These are phyloP conservation scores for Catostylus mosaicus DNA, from an alignment of 30 jellyfish, hydroid and myxozoan genomes.

Conservation along the genomic window DNA sequence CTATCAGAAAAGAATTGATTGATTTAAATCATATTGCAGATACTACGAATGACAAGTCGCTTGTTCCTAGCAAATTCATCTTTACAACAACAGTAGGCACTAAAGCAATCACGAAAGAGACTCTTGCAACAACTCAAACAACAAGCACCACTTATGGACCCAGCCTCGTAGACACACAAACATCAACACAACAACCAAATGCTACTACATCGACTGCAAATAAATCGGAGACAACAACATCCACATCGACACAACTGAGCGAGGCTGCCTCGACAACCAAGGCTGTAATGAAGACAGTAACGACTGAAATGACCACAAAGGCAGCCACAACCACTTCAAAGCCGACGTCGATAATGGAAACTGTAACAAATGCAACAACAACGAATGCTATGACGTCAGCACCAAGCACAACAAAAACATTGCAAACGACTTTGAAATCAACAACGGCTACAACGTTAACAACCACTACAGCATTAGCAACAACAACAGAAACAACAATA, in stretches of 20 bases:
- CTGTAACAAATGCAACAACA: neutral
- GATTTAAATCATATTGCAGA: too few species aligned
- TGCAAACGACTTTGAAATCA: neutral
- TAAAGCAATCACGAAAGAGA: neutral
- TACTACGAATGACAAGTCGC: too few species aligned
- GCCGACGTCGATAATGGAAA: neutral
- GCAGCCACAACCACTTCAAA: neutral
- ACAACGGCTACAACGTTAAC: neutral
- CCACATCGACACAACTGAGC: neutral
- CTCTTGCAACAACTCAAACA: neutral
- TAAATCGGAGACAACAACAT: neutral
- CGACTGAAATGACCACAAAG: neutral
- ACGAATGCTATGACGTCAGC: neutral
- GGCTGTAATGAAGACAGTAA: neutral
- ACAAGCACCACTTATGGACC: too few species aligned
- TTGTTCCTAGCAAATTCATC: neutral
- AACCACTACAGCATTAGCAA: neutral
- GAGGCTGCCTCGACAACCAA: neutral
- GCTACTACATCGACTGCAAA: constrained; percentile 19
- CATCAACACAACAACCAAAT: too few species aligned
- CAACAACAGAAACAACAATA: too few species aligned
- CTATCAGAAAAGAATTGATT: too few species aligned
- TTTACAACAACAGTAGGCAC: neutral
- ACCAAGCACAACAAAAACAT: neutral
- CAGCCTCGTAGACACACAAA: too few species aligned